Evolutionary conservation across 2,797 vertebrate genomes (phyloP).

Genomic region (Nyctibius grandis): DNA sequence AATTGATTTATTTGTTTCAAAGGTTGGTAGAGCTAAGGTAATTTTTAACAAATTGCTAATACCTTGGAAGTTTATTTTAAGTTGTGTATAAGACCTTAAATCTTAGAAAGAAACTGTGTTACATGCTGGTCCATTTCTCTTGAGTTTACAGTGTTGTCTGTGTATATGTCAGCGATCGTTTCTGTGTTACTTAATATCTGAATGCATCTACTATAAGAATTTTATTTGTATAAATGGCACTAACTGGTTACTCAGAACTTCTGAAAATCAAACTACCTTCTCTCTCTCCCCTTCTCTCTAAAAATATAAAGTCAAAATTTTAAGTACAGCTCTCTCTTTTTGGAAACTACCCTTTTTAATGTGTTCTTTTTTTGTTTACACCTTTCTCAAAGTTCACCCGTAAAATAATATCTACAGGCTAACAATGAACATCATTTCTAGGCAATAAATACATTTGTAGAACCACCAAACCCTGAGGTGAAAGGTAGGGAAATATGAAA

Average conservation of each 20-base stretch:
- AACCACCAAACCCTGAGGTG: background rate
- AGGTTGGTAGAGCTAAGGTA: background rate
- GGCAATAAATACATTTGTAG: background rate
- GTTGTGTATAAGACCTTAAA: background rate
- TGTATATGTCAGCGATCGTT: background rate
- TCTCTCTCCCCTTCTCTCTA: background rate
- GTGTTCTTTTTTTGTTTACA: background rate
- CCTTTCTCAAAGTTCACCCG: background rate
- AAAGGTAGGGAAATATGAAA: background rate
- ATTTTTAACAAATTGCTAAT: background rate
- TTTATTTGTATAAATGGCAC: background rate
- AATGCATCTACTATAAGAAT: background rate
- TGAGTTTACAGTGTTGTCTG: background rate
- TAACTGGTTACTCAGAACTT: background rate
- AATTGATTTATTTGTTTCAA: background rate
- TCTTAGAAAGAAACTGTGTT: background rate
- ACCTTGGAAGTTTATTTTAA: background rate
- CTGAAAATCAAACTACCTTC: background rate
- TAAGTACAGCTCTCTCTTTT: background rate
- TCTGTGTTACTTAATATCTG: background rate
- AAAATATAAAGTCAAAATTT: background rate
- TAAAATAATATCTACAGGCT: background rate
- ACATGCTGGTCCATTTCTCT: background rate
- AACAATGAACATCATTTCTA: background rate
- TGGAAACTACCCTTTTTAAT: background rate